phyloP scores from a whole-genome alignment of 2,888 invertebrate genomes.

The Calliphora vomitoria region DNA sequence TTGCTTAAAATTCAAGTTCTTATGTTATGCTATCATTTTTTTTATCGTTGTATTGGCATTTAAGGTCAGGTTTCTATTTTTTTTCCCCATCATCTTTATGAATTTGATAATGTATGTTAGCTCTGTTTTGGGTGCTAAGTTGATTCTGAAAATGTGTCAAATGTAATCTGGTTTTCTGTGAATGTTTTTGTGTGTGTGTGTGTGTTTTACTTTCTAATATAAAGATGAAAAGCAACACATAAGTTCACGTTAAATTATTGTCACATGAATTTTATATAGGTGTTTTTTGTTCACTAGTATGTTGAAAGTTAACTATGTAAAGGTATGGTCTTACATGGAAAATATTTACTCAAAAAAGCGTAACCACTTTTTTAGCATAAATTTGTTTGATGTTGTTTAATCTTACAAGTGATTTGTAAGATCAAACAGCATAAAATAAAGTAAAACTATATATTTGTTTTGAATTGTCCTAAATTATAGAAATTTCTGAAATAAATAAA shows the following conservation, averaged over 20 bases:
- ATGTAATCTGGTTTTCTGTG: conserved; percentile 17
- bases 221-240: background rate
- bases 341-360: too few species aligned
- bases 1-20: background rate
- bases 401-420: too few species aligned
- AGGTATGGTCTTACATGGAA: too few species aligned
- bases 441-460: too few species aligned
- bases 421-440: too few species aligned
- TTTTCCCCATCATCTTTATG: background rate
- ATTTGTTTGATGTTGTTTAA: too few species aligned
- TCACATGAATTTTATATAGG: conserved; percentile 28
- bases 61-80: conserved; percentile 2
- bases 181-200: background rate
- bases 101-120: conserved; percentile 4
- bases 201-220: background rate
- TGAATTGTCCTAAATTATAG: too few species aligned
- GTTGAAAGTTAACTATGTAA: too few species aligned
- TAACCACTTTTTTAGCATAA: too few species aligned
- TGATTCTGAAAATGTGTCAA: conserved; percentile 43
- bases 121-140: conserved; percentile 15
- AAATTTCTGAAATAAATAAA: too few species aligned
- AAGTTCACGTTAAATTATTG: conserved; percentile 11
- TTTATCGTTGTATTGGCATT: background rate
- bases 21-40: background rate
- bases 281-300: too few species aligned